Base-by-base conservation (phyloP, 2,888 invertebrate genomes). In the Xanthostigma xanthostigma region DNA sequence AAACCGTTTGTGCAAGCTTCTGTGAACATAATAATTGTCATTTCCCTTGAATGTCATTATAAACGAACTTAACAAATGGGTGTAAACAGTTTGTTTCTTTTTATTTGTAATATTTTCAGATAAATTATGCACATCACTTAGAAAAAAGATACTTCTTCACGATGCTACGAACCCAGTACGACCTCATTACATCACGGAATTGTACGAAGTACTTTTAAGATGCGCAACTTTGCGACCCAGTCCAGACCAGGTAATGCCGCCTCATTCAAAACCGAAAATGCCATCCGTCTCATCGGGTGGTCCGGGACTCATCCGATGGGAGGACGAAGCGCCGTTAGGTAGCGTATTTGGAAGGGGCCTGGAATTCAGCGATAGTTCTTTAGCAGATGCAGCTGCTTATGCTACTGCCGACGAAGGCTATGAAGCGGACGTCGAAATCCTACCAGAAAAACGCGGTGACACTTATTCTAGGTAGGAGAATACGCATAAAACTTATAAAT, bases 351-450 rank as follows among this genome's bases (percentile, higher is more conserved):
- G 43, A n/a, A 8, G 38, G 12, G 37, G 48, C 5, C 33, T 48
- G 13, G 48, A 38, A 5, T 48, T 51, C 33, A 50, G 49, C 33
- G 49, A 53, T 27, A 51, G 51, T 51, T 53, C 53, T 2, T 37
- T 50, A 52, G 48, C 48, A 60, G 71, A 73, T 55, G 48, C 48
- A 60, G 71, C 73, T 55, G 62, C 66, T 13, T 67, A 70, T 44
- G 60, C 68, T 9, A 67, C 67, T 36, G 74, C 74, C 2, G 79
- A 78, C 56, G 78, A 78, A 57, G 80, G 79, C 0, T 60, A 55
- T 40, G 64, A 79, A 65, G 79, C 78, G 6, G 79, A 79, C 56
- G 70, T 78, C 9, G 79, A 79, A 60, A 60, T 75, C 34, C 64
- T 62, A 17, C 63, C 27, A 27, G 27, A 27, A 27, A 27, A 6